Conservation (phyloP, 2,888 invertebrate species). For the Trachelus iudaicus region DNA sequence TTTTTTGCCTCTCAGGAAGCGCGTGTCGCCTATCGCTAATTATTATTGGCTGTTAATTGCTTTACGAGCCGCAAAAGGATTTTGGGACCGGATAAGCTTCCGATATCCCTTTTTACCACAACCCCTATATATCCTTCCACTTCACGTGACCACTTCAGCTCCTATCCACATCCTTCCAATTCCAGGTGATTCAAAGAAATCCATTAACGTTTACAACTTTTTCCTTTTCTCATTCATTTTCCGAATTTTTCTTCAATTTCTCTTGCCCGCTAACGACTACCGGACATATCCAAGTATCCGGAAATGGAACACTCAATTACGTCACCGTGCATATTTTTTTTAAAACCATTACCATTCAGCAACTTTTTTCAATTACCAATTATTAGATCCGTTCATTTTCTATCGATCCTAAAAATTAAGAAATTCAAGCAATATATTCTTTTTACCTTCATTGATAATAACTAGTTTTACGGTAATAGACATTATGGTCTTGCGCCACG, state of each 20-base stretch:
- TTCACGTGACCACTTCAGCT: neutral
- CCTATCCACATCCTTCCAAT: neutral
- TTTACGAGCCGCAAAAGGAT: conserved; percentile 38
- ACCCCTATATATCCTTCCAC: neutral
- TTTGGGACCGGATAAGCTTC: conserved; percentile 31
- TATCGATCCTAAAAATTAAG: neutral
- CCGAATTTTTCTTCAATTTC: neutral
- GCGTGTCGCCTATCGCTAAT: conserved; percentile 37
- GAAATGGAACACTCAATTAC: neutral
- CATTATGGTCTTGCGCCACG: neutral
- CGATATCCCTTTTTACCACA: conserved; percentile 1
- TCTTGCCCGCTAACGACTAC: neutral
- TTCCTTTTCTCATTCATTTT: neutral
- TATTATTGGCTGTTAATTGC: conserved; percentile 58
- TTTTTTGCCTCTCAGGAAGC: conserved; percentile 5
- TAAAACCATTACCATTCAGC: neutral
- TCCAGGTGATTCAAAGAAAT: neutral
- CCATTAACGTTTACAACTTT: neutral
- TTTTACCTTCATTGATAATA: neutral
- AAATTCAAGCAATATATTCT: neutral
- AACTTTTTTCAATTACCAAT: neutral
- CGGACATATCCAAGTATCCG: neutral
- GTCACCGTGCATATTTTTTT: neutral
- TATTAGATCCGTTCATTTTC: neutral
- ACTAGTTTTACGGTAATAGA: neutral